phyloP scores from a whole-genome alignment of 2,113 vertebrate genomes.

The Felis catus region DNA sequence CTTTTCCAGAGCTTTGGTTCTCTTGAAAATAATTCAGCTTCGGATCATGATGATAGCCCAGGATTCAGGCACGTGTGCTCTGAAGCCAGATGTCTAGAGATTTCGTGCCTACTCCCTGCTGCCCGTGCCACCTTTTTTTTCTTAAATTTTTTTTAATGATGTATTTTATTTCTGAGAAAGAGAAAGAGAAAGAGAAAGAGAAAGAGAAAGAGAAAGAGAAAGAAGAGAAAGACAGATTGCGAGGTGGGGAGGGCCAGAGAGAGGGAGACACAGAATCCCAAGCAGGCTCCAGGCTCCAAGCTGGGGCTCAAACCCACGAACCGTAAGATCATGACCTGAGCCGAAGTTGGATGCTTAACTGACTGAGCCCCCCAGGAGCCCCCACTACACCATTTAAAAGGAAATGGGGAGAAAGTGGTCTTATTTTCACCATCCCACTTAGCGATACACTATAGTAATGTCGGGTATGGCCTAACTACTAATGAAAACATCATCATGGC shows the following conservation, averaged over 20 bases:
- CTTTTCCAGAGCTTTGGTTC: not conserved
- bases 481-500: fast-evolving
- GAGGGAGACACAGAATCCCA: no score
- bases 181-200: no score
- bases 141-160: no score
- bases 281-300: no score
- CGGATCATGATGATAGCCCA: not conserved
- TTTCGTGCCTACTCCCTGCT: not conserved
- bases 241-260: no score
- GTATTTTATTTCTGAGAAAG: no score
- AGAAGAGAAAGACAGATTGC: no score
- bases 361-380: no score
- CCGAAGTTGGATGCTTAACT: no score
- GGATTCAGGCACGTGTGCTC: fast-evolving
- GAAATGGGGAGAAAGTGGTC: not conserved
- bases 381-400: not conserved
- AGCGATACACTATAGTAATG: fast-evolving
- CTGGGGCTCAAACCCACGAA: no score
- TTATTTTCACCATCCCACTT: not conserved
- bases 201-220: no score
- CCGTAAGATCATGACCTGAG: no score
- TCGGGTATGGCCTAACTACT: not conserved
- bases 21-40: not conserved
- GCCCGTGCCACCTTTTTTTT: not conserved
- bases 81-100: not conserved